Percentiles rank a stretch among this genome's conserved stretches.
phyloP scores from a whole-genome alignment of 2,113 vertebrate genomes.

The Callipepla squamata region DNA sequence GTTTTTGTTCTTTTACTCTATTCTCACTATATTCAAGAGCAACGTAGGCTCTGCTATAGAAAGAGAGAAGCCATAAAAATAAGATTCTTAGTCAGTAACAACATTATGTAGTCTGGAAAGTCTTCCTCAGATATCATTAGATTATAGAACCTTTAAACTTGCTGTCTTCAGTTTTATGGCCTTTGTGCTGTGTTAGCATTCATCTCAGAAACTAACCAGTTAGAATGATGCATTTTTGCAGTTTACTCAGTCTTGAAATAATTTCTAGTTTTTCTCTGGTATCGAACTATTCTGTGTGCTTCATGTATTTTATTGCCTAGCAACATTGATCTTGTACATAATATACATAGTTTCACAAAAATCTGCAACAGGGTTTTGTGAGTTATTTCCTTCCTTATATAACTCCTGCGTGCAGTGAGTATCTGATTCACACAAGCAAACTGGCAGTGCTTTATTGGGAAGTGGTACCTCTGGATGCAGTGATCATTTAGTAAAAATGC shows the following conservation, averaged over 20 bases:
- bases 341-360: neutral
- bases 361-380: neutral
- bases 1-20: neutral
- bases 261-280: neutral
- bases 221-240: neutral
- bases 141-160: neutral
- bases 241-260: neutral
- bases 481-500: neutral
- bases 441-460: neutral
- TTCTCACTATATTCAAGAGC: neutral
- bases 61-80: neutral
- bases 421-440: neutral
- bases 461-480: neutral
- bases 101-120: neutral
- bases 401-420: neutral
- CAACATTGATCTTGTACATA: neutral
- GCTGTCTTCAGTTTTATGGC: neutral
- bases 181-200: neutral
- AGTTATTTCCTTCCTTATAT: neutral
- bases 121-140: neutral
- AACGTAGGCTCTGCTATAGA: neutral
- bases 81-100: neutral
- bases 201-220: neutral
- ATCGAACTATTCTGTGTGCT: neutral
- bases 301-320: neutral